A percentile compares a stretch with the other conserved stretches of the same genome.
phyloP scores from a whole-genome alignment of 2,888 invertebrate species.

The Osmoderma eremita region DNA sequence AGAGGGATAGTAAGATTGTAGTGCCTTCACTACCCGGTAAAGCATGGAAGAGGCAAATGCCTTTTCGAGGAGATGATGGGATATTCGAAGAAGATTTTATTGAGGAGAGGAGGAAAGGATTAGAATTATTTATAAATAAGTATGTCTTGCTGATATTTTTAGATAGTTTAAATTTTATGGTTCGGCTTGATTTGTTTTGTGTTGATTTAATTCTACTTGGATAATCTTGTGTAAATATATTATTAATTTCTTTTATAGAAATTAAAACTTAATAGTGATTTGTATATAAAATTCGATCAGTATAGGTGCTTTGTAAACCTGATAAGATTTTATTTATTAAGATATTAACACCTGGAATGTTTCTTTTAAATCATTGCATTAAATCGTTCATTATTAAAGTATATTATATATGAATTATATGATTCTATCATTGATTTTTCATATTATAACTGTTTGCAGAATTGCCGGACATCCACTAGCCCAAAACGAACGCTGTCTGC shows the following conservation, averaged over 20 bases:
- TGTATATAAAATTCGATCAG: background rate
- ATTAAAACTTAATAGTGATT: background rate
- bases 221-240: no score
- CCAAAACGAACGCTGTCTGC: constrained; percentile 98
- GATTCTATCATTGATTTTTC: background rate
- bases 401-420: background rate
- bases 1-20: constrained; percentile 99
- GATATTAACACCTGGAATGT: no score
- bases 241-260: background rate
- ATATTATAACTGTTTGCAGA: constrained; percentile 64
- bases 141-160: constrained; percentile 63
- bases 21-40: constrained; percentile 98
- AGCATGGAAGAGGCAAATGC: constrained; percentile 97
- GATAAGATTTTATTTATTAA: background rate
- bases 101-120: constrained; percentile 96
- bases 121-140: constrained; percentile 99
- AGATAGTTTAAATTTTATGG: constrained; percentile 12
- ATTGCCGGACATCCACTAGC: constrained; percentile 99
- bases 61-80: constrained; percentile 98
- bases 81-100: constrained; percentile 99
- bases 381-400: no score
- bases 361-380: no score
- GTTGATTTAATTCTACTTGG: no score
- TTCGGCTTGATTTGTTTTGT: no score
- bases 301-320: background rate